Evolutionary conservation across 1,140 invertebrate species (phyloP).

Genomic region (Schlechtendalia chinensis): DNA sequence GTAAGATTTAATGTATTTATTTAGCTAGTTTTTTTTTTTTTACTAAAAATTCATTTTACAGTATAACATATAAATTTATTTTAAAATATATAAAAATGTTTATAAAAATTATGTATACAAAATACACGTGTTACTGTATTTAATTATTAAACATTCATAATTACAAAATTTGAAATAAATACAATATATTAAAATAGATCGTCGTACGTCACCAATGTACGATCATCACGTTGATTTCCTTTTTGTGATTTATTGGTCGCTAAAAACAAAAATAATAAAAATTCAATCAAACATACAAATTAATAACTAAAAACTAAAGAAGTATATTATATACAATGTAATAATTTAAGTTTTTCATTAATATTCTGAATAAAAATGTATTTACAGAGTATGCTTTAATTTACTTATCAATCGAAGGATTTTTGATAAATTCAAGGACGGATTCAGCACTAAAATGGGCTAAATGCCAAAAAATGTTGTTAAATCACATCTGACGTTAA

Average conservation of each 20-base stretch:
- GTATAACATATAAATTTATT: background rate
- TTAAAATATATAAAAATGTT: background rate
- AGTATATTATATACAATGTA: background rate
- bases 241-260: slow-evolving; percentile 47
- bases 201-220: slow-evolving; percentile 28
- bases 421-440: background rate
- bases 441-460: background rate
- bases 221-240: slow-evolving; percentile 44
- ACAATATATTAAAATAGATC: slow-evolving; percentile 20
- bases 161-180: background rate
- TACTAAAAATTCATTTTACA: background rate
- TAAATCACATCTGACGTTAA: background rate
- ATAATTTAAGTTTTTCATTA: background rate
- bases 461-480: background rate
- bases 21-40: background rate
- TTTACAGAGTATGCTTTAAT: background rate
- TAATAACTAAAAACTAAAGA: background rate
- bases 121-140: background rate
- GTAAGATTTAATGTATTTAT: too few species aligned
- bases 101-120: background rate
- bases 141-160: background rate
- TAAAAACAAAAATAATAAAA: background rate
- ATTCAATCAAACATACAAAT: background rate
- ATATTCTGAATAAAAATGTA: background rate
- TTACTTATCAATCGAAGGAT: background rate